Base-by-base conservation (phyloP, 2,797 vertebrate species). In the Ispidina lecontei region DNA sequence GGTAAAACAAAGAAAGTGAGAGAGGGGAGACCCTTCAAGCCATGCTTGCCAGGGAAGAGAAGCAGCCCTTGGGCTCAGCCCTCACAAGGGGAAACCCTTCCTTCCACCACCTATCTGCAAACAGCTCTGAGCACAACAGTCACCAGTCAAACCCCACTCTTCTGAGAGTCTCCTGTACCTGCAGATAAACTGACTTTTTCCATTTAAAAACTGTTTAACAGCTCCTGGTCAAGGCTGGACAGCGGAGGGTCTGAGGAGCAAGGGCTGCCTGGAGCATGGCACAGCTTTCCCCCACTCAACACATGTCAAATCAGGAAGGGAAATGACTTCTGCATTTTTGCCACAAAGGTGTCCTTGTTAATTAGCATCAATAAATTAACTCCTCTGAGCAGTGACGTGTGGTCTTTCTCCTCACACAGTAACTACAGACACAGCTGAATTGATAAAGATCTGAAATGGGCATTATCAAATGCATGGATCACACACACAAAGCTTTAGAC, bases 401-500 rank as follows among this genome's bases (percentile, higher is more conserved):
- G 14, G 73, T 41, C 73, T 60, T 60, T 76, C 78, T 59, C 85
- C 67, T 82, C 82, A 31, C 41, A 51, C 73, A 25, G 5, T 10
- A 68, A 5, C 68, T 79, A 21, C 1, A 2, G 83, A 43, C 76
- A 71, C 47, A 54, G 75, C 71, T 73, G 75, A 80, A 74, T 74
- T 76, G 77, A 94, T 44, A 44, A 43, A 87, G 71, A 60, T 39
- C 54, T 70, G 90, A 89, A 82, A 88, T 8, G 70, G 44, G 68
- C 6, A 10, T 65, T 60, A 81, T 43, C 17, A 6, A 67, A 8
- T 6, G 4, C 5, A 1, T 4, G 54, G 77, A 67, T 84, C 39
- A 13, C 56, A 78, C 67, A 59, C 84, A 86, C 75, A 89, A 78
- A 91, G 81, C 95, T 89, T 92, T 62, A 85, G 81, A 79, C 71